phyloP scores from a whole-genome alignment of 92 coral and sea anemone species.

The Muricea muricata region DNA sequence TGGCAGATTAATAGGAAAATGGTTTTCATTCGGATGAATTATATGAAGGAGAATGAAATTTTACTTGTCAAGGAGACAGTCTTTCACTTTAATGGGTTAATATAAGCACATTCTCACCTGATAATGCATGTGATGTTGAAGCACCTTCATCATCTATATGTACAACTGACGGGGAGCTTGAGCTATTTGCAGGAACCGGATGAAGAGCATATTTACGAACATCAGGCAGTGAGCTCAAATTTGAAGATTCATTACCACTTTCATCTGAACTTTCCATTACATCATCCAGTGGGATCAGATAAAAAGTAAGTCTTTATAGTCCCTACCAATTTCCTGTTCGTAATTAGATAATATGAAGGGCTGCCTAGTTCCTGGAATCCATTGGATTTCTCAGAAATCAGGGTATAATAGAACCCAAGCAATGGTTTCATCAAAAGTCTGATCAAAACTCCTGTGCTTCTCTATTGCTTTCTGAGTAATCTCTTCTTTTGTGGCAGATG shows the following conservation, averaged over 20 bases:
- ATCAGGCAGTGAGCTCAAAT: neutral
- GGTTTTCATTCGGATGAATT: too few species aligned
- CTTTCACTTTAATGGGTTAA: too few species aligned
- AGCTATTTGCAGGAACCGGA: neutral
- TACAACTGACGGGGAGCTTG: neutral
- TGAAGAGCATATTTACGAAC: neutral
- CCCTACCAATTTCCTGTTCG: constrained; percentile 50
- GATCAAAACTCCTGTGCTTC: constrained; percentile 59
- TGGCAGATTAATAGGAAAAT: too few species aligned
- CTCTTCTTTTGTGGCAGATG: constrained; percentile 3
- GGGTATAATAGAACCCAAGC: constrained; percentile 61
- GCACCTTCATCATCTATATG: too few species aligned
- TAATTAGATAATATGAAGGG: constrained; percentile 47
- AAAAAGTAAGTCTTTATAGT: constrained; percentile 70
- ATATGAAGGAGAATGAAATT: too few species aligned
- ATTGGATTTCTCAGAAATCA: constrained; percentile 61
- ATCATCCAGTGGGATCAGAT: neutral
- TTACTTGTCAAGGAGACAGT: too few species aligned
- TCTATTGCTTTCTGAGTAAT: constrained; percentile 53
- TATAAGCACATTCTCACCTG: too few species aligned
- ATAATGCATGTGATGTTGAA: too few species aligned
- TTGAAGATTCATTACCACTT: neutral
- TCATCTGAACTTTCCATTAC: constrained; percentile 10
- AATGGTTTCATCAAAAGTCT: too few species aligned
- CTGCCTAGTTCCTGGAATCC: neutral